Percentiles rank a stretch among this genome's conserved stretches.
Evolutionary conservation across 2,113 vertebrate species (phyloP).

Genomic region (Tychaedon coryphoeus): DNA sequence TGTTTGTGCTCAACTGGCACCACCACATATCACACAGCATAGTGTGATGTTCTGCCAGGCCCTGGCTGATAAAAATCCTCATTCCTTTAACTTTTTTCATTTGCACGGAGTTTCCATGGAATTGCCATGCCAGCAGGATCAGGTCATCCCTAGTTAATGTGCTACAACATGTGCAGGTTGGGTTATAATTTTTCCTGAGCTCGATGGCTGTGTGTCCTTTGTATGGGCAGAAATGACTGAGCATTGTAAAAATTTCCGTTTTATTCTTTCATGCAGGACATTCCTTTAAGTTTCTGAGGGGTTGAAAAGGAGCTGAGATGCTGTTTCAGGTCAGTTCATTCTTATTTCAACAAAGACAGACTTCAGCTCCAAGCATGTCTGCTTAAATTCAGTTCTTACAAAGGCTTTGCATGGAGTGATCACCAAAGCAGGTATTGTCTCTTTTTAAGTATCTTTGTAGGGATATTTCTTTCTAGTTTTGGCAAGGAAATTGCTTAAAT

Average conservation of each 20-base stretch:
- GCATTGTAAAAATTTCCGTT: not conserved
- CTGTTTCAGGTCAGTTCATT: constrained; percentile 34
- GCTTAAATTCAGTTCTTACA: constrained; percentile 32
- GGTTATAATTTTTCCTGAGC: not conserved
- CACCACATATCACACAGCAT: not conserved
- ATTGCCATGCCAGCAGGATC: not conserved
- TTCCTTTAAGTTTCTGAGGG: not conserved
- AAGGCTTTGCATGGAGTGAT: not conserved
- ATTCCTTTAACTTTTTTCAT: not conserved
- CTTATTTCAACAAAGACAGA: constrained; percentile 22
- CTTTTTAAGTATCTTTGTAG: constrained; percentile 20
- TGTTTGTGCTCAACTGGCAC: not conserved
- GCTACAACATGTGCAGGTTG: not conserved
- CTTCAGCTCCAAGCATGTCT: not conserved
- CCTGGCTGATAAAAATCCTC: not conserved
- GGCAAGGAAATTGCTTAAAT: constrained; percentile 28
- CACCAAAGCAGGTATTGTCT: constrained; percentile 42
- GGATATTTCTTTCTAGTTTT: constrained; percentile 14
- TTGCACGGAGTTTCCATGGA: not conserved
- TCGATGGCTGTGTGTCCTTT: not conserved
- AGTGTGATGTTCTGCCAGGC: not conserved
- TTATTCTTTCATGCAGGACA: not conserved
- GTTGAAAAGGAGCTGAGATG: not conserved
- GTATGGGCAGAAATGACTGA: not conserved
- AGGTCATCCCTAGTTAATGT: not conserved